A percentile compares a stretch with the other conserved stretches of the same genome.
phyloP scores from a whole-genome alignment of 2,797 vertebrate genomes.

The Knipowitschia caucasica region DNA sequence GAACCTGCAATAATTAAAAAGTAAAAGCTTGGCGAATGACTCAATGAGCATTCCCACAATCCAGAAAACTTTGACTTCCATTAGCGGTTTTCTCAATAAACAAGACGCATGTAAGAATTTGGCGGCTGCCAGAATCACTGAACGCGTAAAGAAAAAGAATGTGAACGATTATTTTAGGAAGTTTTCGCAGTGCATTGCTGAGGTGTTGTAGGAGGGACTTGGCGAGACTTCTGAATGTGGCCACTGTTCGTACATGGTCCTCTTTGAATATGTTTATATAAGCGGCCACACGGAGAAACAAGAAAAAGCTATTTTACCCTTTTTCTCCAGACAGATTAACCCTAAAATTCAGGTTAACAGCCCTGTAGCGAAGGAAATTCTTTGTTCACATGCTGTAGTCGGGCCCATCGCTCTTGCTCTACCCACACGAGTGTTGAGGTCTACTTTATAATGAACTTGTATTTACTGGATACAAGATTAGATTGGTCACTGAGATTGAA shows the following conservation, averaged over 20 bases:
- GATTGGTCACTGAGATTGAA: conserved; percentile 24
- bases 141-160: conserved; percentile 5
- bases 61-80: conserved; percentile 59
- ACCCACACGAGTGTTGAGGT: conserved; percentile 39
- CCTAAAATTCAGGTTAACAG: conserved; percentile 70
- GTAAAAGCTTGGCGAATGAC: conserved; percentile 69
- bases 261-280: conserved; percentile 73
- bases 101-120: conserved; percentile 41
- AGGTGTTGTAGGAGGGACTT: conserved; percentile 36
- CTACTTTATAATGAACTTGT: conserved; percentile 24
- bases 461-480: conserved; percentile 35
- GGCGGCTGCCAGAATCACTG: conserved; percentile 18
- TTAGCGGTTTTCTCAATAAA: conserved; percentile 66
- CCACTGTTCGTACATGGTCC: conserved; percentile 67
- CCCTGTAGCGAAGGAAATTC: conserved; percentile 65
- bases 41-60: conserved; percentile 54
- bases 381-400: conserved; percentile 50
- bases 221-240: conserved; percentile 68
- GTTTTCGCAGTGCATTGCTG: conserved; percentile 14
- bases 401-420: conserved; percentile 30
- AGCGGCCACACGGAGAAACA: conserved; percentile 65
- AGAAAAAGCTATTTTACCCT: conserved; percentile 53
- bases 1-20: conserved; percentile 70
- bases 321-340: conserved; percentile 76
- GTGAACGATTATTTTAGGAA: conserved; percentile 20